Evolutionary conservation across 1,140 invertebrate genomes (phyloP), one percentile per base, ranked within the genome.

Genomic region (Calosoma granatense): DNA sequence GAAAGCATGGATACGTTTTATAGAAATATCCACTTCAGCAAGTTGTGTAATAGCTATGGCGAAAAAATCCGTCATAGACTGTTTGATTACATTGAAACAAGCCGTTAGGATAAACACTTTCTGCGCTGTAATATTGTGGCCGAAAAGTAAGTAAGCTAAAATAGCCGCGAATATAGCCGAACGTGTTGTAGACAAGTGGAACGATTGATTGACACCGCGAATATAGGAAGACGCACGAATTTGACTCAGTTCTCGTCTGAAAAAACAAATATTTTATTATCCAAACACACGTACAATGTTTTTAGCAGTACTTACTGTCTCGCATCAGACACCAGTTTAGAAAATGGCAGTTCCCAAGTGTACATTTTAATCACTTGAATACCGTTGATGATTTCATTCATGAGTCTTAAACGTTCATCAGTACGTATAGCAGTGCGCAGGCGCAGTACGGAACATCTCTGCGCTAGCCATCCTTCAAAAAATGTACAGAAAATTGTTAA

Each of bases 301-400:
- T 11, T 75, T 78, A 56, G 83, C 73, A 72, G 86, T 85, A 19
- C 69, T 73, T 69, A 84, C 82, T 76, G 81, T 62, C 86, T 75
- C 17, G 80, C 77, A 3, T 75, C 68, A 17, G 76, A 74, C 11
- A 91, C 80, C 22, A 90, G 72, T 54, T 77, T 78, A 1, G 83
- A 83, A 67, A 93, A 92, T 0, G 88, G 87, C 56, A 84, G 81
- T 69, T 94, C 90, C 90, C 90, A 94, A 0, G 87, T 83, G 66
- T 92, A 92, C 90, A 95, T 94, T 74, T 96, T 97, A 23, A 75
- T 76, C 56, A 90, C 83, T 71, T 86, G 79, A 71, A 92, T 88
- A 15, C 85, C 87, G 26, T 76, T 76, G 47, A 91, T 84, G 51
- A 92, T 86, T 76, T 90, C 87, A 66, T 85, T 85, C 85, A 90